Conservation (phyloP, 1,140 invertebrate species). For the Lordiphosa clarofinis region DNA sequence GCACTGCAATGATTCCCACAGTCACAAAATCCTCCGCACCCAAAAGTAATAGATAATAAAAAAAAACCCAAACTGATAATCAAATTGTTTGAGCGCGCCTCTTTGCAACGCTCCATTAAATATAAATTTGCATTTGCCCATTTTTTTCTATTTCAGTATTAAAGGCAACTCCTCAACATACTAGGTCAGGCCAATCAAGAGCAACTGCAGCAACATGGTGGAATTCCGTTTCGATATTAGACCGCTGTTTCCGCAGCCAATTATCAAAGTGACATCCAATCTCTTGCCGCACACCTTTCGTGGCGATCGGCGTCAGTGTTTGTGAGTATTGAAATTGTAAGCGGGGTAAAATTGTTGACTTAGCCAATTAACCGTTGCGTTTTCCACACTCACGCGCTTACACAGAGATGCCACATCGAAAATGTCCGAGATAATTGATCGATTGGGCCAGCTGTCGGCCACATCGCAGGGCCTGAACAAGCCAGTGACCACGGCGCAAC, state of each 20-base stretch:
- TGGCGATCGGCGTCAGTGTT: slow-evolving; percentile 82
- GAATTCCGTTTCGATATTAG: slow-evolving; percentile 84
- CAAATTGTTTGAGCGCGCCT: slow-evolving; percentile 50
- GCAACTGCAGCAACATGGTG: slow-evolving; percentile 75
- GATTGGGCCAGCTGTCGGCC: slow-evolving; percentile 86
- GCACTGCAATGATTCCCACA: slow-evolving; percentile 58
- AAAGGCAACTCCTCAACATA: slow-evolving; percentile 18
- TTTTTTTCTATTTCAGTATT: slow-evolving; percentile 26
- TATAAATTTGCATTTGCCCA: slow-evolving; percentile 38
- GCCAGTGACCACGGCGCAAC: slow-evolving; percentile 85
- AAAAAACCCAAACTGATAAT: slow-evolving; percentile 42
- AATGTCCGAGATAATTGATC: slow-evolving; percentile 84
- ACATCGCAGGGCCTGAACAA: slow-evolving; percentile 87
- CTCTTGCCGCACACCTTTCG: slow-evolving; percentile 83
- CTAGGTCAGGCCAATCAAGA: slow-evolving; percentile 11
- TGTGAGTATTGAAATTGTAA: slow-evolving; percentile 81
- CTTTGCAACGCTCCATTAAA: slow-evolving; percentile 72
- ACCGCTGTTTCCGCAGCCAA: slow-evolving; percentile 81
- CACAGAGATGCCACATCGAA: slow-evolving; percentile 84
- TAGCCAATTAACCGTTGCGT: slow-evolving; percentile 44
- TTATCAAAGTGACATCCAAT: slow-evolving; percentile 83
- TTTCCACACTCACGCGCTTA: slow-evolving; percentile 50
- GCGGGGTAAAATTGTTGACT: slow-evolving; percentile 28
- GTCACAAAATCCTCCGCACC: slow-evolving; percentile 20
- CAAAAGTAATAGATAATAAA: slow-evolving; percentile 12